Base-by-base conservation (phyloP, 2,888 invertebrate species). In the Ceriagrion tenellum region DNA sequence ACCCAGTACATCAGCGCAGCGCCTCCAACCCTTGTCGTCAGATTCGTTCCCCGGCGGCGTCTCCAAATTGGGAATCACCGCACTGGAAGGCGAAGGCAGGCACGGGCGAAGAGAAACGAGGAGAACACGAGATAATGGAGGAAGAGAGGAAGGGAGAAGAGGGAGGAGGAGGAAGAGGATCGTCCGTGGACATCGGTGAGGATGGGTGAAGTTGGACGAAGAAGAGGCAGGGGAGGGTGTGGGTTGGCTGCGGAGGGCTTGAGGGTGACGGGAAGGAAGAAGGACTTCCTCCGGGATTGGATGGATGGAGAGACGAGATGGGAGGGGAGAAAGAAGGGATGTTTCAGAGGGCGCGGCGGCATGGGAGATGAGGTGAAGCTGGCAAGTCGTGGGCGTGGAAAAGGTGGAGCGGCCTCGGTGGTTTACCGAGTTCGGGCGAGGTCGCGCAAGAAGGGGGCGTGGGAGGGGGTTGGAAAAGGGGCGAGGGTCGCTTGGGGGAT, bases 371-470 rank as follows among this genome's bases (percentile, higher is more conserved):
- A 56, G 91, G 91, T 63, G 63, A 59, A 30, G 56, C 56, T 55
- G 30, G 55, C 55, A 91, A 91, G 91, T 23, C 63, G 63, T 63
- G 91, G 91, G 91, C 91, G 91, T 55, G 93, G 93, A 93, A 93
- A 93, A 93, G 69, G 93, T 40, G 35, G 93, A 47, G 69, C 40
- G 93, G 93, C 69, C 63, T 63, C 63, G 47, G 93, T 30, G 93
- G 93, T 93, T 55, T 93, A 93, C 93, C 93, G 93, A 69, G 93
- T 74, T 69, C n/a, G 93, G 93, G 30, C 55, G 93, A 40, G 40
- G 40, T 35, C 10, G 47, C 47, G 47, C 47, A 47, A 47, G 55
- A n/a, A 69, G 47, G n/a, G 47, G 56, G 69, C 23, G 18, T 6
- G 55, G 23, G 10, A n/a, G n/a, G 90, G 0, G n/a, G n/a, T 13